Evolutionary conservation across 2,888 invertebrate species (phyloP).

Genomic region (Nysson spinosus): DNA sequence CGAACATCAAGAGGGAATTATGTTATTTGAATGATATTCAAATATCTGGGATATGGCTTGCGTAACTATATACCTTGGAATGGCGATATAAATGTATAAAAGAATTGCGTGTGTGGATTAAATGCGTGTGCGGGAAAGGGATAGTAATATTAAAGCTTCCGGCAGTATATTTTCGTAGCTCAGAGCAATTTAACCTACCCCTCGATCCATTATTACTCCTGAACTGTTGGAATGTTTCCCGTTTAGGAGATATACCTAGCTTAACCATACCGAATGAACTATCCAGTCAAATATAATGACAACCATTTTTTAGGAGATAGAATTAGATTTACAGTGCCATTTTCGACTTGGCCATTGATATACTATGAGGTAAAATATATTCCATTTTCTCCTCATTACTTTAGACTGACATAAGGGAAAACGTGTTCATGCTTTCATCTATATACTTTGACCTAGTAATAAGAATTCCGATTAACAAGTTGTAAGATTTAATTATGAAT

Average conservation of each 20-base stretch:
- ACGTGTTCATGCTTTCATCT: conserved; percentile 54
- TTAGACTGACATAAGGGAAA: conserved; percentile 3
- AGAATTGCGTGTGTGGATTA: conserved; percentile 29
- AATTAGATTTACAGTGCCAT: neutral
- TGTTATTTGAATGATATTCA: conserved; percentile 17
- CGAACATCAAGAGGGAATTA: conserved; percentile 10
- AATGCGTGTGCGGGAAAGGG: conserved; percentile 32
- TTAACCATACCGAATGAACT: conserved; percentile 6
- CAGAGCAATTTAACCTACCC: conserved; percentile 59
- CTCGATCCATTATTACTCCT: conserved; percentile 1
- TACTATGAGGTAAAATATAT: neutral
- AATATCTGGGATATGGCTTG: too few relatives aligned
- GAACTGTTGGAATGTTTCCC: conserved; percentile 4
- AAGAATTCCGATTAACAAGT: conserved; percentile 1
- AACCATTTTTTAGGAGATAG: neutral
- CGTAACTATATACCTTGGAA: too few relatives aligned
- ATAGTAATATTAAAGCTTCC: conserved; percentile 38
- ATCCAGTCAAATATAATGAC: neutral
- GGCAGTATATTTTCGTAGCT: conserved; percentile 67
- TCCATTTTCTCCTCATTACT: conserved; percentile 6
- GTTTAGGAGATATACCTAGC: conserved; percentile 17
- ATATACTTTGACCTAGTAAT: conserved; percentile 39
- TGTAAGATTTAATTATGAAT: neutral
- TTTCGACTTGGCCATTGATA: neutral
- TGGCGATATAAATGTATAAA: conserved; percentile 29